phyloP scores from a whole-genome alignment of 2,888 invertebrate genomes.

The Mesorhabditis sp. region DNA sequence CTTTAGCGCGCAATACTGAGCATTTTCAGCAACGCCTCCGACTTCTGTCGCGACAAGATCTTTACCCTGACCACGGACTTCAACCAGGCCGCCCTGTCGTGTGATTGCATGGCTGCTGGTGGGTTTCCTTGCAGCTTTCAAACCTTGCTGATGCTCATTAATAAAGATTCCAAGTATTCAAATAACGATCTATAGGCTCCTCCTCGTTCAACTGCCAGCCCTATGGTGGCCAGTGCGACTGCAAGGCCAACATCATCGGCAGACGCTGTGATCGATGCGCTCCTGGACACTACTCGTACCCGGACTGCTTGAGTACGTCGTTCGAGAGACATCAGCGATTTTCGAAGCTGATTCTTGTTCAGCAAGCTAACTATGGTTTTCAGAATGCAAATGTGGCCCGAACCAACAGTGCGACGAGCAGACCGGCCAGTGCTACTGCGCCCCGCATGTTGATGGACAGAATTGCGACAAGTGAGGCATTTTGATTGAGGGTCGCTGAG shows the following conservation, averaged over 20 bases:
- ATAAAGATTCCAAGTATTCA: neutral
- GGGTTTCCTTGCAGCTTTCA: neutral
- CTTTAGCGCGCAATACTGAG: neutral
- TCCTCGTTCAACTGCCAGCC: conserved; percentile 80
- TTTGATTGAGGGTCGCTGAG: neutral
- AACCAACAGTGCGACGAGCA: conserved; percentile 85
- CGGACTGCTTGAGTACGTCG: conserved; percentile 70
- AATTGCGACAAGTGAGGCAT: conserved; percentile 75
- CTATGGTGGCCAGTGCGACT: conserved; percentile 93
- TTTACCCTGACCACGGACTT: conserved; percentile 91
- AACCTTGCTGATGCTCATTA: conserved; percentile 3
- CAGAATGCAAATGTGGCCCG: conserved; percentile 66
- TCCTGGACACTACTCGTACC: conserved; percentile 91
- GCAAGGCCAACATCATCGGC: conserved; percentile 87
- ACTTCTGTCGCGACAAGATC: conserved; percentile 81
- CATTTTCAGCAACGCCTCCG: conserved; percentile 38
- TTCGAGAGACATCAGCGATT: neutral
- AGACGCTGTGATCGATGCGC: conserved; percentile 75
- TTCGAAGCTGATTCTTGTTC: too few species aligned
- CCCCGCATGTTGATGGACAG: conserved; percentile 81
- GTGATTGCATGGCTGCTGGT: conserved; percentile 74
- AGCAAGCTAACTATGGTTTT: neutral
- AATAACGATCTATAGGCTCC: conserved; percentile 65
- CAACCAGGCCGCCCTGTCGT: conserved; percentile 85
- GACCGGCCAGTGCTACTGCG: conserved; percentile 87